These are phyloP conservation scores for Apodemus agrarius DNA, from an alignment of 2,797 vertebrate genomes.

Conservation along the genomic window DNA sequence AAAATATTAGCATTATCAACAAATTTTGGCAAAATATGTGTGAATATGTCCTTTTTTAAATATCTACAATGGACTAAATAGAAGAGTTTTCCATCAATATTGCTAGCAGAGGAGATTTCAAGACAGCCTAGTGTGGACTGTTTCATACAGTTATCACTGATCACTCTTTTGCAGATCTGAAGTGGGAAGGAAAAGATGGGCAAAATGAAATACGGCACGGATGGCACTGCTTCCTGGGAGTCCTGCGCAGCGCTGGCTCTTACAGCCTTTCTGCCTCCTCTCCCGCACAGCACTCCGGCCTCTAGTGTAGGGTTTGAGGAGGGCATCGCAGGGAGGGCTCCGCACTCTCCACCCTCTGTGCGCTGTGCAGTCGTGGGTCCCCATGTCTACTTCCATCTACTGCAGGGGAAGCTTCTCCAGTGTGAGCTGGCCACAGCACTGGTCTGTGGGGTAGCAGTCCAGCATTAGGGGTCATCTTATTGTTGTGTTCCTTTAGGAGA, in stretches of 20 bases:
- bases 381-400: not conserved
- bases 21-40: no score
- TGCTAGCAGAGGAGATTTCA: no score
- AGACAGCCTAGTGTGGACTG: no score
- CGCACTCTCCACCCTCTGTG: not conserved
- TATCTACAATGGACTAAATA: no score
- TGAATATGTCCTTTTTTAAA: no score
- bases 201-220: not conserved
- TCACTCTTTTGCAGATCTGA: not conserved
- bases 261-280: not conserved
- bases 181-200: not conserved
- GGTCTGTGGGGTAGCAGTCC: not conserved
- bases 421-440: not conserved
- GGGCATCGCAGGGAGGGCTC: not conserved
- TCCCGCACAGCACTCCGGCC: not conserved
- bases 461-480: not conserved
- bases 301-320: not conserved
- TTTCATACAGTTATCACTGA: not conserved
- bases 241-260: not conserved
- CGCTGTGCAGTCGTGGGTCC: not conserved
- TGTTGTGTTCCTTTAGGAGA: not conserved
- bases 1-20: no score
- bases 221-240: not conserved
- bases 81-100: no score
- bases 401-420: not conserved